Evolutionary conservation across 2,797 vertebrate species (phyloP).

Genomic region (Crenichthys baileyi): DNA sequence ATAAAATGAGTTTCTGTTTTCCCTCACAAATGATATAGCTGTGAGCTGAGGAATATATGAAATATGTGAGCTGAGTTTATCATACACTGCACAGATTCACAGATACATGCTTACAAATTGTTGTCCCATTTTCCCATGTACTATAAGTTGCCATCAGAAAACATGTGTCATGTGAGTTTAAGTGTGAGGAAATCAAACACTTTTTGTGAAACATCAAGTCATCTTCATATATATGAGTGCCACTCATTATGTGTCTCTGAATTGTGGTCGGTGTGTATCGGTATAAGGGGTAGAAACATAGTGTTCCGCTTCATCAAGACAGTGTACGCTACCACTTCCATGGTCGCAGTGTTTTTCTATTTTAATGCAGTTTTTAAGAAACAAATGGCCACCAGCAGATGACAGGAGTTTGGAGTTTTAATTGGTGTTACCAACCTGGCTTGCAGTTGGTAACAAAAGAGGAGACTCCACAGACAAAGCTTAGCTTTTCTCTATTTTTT

Average conservation of each 20-base stretch:
- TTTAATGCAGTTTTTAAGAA: neutral
- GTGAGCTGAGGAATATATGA: neutral
- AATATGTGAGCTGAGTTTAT: neutral
- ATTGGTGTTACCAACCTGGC: no score
- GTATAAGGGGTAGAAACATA: neutral
- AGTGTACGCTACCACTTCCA: neutral
- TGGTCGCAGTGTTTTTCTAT: neutral
- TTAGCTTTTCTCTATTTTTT: no score
- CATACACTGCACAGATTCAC: neutral
- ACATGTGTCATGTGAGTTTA: no score
- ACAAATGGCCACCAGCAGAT: no score
- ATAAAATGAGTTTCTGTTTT: constrained; percentile 10
- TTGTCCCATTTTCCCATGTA: neutral
- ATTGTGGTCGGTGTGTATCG: neutral
- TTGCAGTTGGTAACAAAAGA: no score
- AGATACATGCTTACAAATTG: neutral
- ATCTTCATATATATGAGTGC: neutral
- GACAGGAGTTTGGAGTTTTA: no score
- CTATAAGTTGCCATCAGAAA: neutral
- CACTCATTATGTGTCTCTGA: neutral
- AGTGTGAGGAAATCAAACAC: no score
- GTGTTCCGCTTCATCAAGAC: neutral
- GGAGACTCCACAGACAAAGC: no score
- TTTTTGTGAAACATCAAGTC: neutral
- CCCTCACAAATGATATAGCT: neutral